Evolutionary conservation across 2,113 vertebrate species (phyloP), one percentile per base, ranked within the genome.

Genomic region (Cichladusa arquata): DNA sequence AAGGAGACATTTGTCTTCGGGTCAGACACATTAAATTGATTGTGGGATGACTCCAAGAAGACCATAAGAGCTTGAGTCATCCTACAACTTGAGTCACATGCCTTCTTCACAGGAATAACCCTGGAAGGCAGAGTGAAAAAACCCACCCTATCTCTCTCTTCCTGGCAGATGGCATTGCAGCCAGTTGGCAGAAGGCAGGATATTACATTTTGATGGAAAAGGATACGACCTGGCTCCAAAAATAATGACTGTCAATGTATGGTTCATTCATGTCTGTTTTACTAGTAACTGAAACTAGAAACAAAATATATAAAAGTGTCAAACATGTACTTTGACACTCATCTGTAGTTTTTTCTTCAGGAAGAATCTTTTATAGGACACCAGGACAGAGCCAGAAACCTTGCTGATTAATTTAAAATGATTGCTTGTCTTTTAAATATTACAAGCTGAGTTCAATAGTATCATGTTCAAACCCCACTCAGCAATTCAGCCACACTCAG

Each of bases 1-100:
- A 88, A 93, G 67, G 70, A 94, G 79, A 84, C 53, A 60, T 88
- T 94, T 96, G 60, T 83, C 87, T 95, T 88, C 3, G 7, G 74
- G 86, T 82, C 86, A 94, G 94, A 77, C 66, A 58, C 76, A 87
- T 88, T 92, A 90, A 91, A 94, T 70, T 81, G 87, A 87, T 94
- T 93, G 94, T 93, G 81, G 85, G 85, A 90, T 4, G n/a, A 80
- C 89, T 88, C 92, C 81, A 93, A 64, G 61, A 94, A 78, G 73
- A 71, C 84, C 73, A 73, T 73, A 94, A 90, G 89, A 92, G 74
- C 66, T 92, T 95, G 92, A 96, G 79, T 95, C 94, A 94, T 90
- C 60, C 47, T 90, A 96, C 71, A 86, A 88, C 71, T 90, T 81
- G 47, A 90, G 47, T 96, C 88, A 90, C 82, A 78, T 92, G 80